Evolutionary conservation across 2,113 vertebrate genomes (phyloP), one percentile per base, ranked within the genome.

Genomic region (Sorex fumeus): DNA sequence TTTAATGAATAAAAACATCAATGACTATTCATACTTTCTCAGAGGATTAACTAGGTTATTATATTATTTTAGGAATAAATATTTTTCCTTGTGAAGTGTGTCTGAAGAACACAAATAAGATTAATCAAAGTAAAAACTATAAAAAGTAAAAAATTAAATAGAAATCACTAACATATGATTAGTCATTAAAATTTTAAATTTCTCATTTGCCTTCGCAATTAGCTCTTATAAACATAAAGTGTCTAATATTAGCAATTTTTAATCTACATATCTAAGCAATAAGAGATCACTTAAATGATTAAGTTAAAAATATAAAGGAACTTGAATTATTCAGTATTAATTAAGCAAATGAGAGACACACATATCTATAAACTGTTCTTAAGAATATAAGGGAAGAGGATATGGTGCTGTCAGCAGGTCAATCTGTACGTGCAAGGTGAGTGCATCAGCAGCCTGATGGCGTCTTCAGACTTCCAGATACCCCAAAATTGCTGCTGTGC

Each of bases 1-100:
- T 96, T 96, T 96, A 94, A 96, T 96, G 30, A n/a, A 13, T 62
- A 84, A 36, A 88, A 96, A 89, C 19, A 28, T 81, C 90, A 88
- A 34, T 3, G 57, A 28, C 34, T 62, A 1, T 64, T 21, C 69
- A 84, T 72, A 25, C 9, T 86, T 92, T 77, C 36, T 43, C 4
- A 89, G 77, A 86, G 80, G 94, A 87, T 81, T 87, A 93, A 92
- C 70, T 83, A 93, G 76, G 25, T 30, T 83, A 72, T 70, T 78
- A 64, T 36, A 36, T 64, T 50, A 77, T 75, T 74, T 94, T 91
- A 78, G 40, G 60, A 88, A 80, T 62, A 6, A 32, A 91, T 16
- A 60, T 62, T 64, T 83, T 89, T 87, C 3, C 19, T 91, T 82
- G 34, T 87, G 43, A 93, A 91, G 6, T 57, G 10, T 83, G 3